Percentiles rank a stretch among this genome's conserved stretches.
Conservation (phyloP, 1,140 invertebrate species). For the Drosophila serrata region DNA sequence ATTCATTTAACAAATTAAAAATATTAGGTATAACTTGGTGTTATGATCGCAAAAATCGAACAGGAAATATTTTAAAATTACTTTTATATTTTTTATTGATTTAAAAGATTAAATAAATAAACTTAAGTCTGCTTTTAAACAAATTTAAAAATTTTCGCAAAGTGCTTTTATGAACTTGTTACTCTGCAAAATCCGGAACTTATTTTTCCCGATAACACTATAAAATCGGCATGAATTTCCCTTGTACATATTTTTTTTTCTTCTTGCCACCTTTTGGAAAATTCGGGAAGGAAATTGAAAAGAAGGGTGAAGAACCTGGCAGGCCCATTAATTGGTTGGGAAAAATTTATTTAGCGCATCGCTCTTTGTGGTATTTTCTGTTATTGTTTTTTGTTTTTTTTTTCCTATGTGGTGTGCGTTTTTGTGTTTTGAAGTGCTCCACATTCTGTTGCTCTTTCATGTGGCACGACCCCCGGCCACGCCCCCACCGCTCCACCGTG, state of each 20-base stretch:
- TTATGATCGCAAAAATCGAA: too few species aligned
- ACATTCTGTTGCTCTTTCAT: slow-evolving; percentile 70
- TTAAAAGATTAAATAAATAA: neutral
- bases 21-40: too few species aligned
- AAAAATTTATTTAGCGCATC: slow-evolving; percentile 55
- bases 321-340: slow-evolving; percentile 66
- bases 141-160: neutral
- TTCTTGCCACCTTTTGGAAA: neutral
- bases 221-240: slow-evolving; percentile 9
- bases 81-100: neutral
- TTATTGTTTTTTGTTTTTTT: slow-evolving; percentile 30
- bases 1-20: neutral
- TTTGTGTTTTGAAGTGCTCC: slow-evolving; percentile 58
- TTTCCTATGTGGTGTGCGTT: slow-evolving; percentile 6
- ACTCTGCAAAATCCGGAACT: neutral
- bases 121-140: too few species aligned
- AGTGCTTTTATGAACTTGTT: neutral
- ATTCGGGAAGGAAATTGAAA: neutral
- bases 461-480: slow-evolving; percentile 34
- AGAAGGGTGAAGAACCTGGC: slow-evolving; percentile 47
- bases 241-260: too few species aligned
- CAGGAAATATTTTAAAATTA: neutral
- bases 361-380: slow-evolving; percentile 13
- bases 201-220: neutral
- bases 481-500: neutral